These are phyloP conservation scores for Tachuris rubrigastra DNA, from an alignment of 2,113 vertebrate genomes.

Conservation along the genomic window DNA sequence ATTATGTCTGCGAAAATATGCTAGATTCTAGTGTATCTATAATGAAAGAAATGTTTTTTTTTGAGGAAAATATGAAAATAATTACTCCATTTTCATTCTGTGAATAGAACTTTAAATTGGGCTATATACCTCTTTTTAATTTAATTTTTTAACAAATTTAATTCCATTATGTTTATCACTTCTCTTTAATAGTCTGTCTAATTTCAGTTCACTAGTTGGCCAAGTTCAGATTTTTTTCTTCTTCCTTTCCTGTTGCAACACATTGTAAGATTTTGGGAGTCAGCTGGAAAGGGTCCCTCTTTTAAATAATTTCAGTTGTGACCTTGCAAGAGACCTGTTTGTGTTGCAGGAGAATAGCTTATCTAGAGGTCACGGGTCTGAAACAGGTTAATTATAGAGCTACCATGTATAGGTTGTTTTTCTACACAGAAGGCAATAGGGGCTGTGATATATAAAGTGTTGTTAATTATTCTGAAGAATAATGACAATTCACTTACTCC, in stretches of 20 bases:
- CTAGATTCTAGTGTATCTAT: neutral
- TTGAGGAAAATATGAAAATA: neutral
- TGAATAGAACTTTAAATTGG: neutral
- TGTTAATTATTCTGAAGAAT: neutral
- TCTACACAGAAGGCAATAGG: neutral
- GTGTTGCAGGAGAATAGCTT: neutral
- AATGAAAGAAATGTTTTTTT: neutral
- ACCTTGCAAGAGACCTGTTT: neutral
- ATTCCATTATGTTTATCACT: neutral
- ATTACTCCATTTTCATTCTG: neutral
- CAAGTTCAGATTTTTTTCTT: neutral
- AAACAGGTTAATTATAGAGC: neutral
- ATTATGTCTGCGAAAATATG: neutral
- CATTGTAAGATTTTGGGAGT: neutral
- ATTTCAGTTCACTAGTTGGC: neutral
- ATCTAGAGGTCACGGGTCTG: constrained; percentile 3
- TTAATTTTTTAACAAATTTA: neutral
- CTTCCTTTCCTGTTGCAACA: neutral
- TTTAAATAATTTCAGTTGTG: neutral
- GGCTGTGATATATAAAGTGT: neutral
- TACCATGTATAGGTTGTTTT: neutral
- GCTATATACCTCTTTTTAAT: neutral
- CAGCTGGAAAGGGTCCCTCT: neutral
- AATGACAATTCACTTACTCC: neutral
- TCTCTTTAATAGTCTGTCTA: neutral